Conservation (phyloP, 2,888 invertebrate genomes). For the Cerceris rybyensis region DNA sequence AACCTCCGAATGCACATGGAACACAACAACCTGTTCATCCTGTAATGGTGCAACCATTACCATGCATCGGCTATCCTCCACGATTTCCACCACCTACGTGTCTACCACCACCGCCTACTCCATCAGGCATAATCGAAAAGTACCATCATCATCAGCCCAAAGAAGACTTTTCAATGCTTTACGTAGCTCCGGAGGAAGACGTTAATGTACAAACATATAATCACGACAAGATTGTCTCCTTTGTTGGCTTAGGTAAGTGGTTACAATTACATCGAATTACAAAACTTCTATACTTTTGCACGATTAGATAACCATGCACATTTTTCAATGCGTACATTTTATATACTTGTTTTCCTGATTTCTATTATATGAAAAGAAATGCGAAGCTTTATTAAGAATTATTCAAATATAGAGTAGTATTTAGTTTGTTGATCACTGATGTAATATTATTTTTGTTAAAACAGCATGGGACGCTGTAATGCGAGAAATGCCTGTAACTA, state of each 20-base stretch:
- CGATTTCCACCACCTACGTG: conserved; percentile 70
- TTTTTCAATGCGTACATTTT: no score
- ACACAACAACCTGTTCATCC: conserved; percentile 68
- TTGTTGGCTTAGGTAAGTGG: conserved; percentile 85
- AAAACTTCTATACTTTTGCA: background rate
- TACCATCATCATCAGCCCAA: conserved; percentile 75
- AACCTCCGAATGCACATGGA: conserved; percentile 54
- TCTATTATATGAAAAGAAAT: no score
- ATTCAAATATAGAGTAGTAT: background rate
- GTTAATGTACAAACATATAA: conserved; percentile 82
- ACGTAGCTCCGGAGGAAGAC: conserved; percentile 80
- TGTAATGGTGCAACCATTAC: conserved; percentile 73
- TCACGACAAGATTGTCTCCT: conserved; percentile 86
- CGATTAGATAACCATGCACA: background rate
- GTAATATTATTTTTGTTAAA: conserved; percentile 22
- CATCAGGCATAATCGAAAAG: conserved; percentile 73
- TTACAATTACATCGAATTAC: background rate
- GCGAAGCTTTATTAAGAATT: background rate
- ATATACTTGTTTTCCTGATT: no score
- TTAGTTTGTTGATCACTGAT: conserved; percentile 1
- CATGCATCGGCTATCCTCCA: conserved; percentile 72
- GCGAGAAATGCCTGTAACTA: conserved; percentile 79
- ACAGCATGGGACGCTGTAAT: conserved; percentile 90
- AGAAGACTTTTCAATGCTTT: conserved; percentile 82
- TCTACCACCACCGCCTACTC: conserved; percentile 64